Evolutionary conservation across 1,140 invertebrate genomes (phyloP).

Genomic region (Nasonia vitripennis): DNA sequence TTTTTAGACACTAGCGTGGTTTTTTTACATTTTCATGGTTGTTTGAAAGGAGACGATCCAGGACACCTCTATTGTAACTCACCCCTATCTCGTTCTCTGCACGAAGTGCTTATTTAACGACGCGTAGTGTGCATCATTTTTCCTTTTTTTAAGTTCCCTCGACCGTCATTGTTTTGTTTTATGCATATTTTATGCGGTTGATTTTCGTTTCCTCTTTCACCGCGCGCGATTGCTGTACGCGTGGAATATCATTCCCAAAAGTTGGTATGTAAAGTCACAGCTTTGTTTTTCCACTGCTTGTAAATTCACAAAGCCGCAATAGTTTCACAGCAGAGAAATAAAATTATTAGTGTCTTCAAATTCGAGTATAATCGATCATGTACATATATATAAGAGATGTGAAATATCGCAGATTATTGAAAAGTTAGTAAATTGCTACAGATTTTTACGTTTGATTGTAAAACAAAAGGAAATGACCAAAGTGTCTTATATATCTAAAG

Average conservation of each 20-base stretch:
- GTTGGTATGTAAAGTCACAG: slow-evolving; percentile 4
- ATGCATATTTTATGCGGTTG: slow-evolving; percentile 41
- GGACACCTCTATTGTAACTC: neutral
- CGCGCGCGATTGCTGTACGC: neutral
- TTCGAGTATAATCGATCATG: slow-evolving; percentile 18
- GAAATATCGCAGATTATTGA: slow-evolving; percentile 6
- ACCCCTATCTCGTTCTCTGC: neutral
- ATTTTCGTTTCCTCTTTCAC: slow-evolving; percentile 1
- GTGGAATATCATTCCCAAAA: slow-evolving; percentile 35
- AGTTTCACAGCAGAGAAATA: neutral
- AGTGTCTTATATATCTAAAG: slow-evolving; percentile 12
- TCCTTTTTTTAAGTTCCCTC: slow-evolving; percentile 18
- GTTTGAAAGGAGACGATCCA: neutral
- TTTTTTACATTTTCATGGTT: slow-evolving; percentile 39
- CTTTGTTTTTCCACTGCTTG: slow-evolving; percentile 29
- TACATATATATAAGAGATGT: slow-evolving; percentile 42
- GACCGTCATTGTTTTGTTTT: slow-evolving; percentile 28
- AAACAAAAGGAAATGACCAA: slow-evolving; percentile 16
- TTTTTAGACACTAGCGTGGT: neutral
- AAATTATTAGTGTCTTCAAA: slow-evolving; percentile 32
- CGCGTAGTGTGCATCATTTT: neutral
- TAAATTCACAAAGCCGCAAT: neutral
- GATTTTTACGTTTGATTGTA: slow-evolving; percentile 12
- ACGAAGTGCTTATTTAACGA: slow-evolving; percentile 39
- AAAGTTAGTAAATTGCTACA: neutral